Conservation (phyloP, 2,113 vertebrate species). For the Rhadina sibilatrix region DNA sequence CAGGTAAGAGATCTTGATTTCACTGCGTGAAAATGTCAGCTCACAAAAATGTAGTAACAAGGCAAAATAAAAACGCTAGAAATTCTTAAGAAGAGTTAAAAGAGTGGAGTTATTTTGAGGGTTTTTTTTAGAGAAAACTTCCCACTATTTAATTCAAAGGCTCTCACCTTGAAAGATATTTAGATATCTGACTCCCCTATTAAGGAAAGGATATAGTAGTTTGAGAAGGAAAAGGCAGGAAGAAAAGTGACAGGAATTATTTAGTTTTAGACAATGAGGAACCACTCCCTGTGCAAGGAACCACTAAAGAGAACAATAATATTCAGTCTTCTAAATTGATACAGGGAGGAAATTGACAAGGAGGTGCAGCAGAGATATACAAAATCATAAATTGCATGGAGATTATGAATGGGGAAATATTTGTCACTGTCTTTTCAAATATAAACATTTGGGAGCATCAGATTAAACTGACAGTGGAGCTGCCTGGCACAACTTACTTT, state of each 20-base stretch:
- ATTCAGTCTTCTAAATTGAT: background rate
- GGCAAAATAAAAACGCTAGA: background rate
- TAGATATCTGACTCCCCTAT: background rate
- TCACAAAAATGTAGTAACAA: background rate
- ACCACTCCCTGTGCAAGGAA: background rate
- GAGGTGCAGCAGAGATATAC: background rate
- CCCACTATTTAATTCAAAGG: background rate
- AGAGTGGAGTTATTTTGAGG: fast-evolving
- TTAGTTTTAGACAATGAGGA: background rate
- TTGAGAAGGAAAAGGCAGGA: background rate
- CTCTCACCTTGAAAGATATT: background rate
- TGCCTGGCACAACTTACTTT: background rate
- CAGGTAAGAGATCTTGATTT: background rate
- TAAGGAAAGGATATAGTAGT: background rate
- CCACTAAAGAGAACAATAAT: background rate
- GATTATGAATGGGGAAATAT: background rate
- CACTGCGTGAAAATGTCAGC: background rate
- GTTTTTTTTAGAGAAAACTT: background rate
- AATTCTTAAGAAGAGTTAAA: background rate
- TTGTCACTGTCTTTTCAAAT: background rate
- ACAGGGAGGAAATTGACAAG: background rate
- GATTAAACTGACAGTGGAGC: background rate
- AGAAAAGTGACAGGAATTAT: background rate
- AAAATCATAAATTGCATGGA: background rate
- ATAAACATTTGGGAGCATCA: background rate